Base-by-base conservation (phyloP, 2,113 vertebrate genomes). In the Suricata suricatta region DNA sequence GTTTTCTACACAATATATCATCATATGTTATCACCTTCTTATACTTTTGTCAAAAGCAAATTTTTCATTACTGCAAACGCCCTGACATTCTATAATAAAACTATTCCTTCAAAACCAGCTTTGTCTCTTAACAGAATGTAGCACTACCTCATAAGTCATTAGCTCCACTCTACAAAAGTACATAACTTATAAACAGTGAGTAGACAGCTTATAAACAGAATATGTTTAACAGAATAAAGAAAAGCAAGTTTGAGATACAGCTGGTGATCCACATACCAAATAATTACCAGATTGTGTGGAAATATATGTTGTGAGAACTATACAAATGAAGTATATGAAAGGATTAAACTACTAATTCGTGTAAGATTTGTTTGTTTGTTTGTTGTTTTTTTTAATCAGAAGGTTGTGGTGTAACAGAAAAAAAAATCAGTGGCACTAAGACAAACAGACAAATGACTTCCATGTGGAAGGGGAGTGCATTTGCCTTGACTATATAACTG, bases 21-120 rank as follows among this genome's bases (percentile, higher is more conserved):
- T 94, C 8, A 31, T 33, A 35, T 47, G 54, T 94, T 50, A 88
- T 68, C 25, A 76, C 83, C 17, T 10, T 92, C 38, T 90, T 52
- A 84, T 29, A 15, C 25, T 90, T 93, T 88, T 66, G 72, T 97
- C 50, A 91, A n/a, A 84, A 66, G 12, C 50, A 63, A 96, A 44
- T 4, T 25, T 33, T 76, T 17, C n/a, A 60, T 82, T 81, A 38
- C 9, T 77, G 33, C 3, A 66, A 87, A 77, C 71, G n/a, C 29
- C 23, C 19, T 57, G 57, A 81, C 13, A 16, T 81, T 76, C 21
- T 90, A n/a, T 47, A 90, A 72, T 23, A 69, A 80, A 88, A 81
- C 50, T 31, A 54, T 44, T 57, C 64, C 16, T 41, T 88, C 64
- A 72, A 64, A 93, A 91, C 88, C 66, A 90, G 74, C 29, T 69